Percentiles rank a stretch among this genome's conserved stretches.
These are phyloP conservation scores for Cichladusa arquata DNA, from an alignment of 2,113 vertebrate genomes.

Conservation along the genomic window DNA sequence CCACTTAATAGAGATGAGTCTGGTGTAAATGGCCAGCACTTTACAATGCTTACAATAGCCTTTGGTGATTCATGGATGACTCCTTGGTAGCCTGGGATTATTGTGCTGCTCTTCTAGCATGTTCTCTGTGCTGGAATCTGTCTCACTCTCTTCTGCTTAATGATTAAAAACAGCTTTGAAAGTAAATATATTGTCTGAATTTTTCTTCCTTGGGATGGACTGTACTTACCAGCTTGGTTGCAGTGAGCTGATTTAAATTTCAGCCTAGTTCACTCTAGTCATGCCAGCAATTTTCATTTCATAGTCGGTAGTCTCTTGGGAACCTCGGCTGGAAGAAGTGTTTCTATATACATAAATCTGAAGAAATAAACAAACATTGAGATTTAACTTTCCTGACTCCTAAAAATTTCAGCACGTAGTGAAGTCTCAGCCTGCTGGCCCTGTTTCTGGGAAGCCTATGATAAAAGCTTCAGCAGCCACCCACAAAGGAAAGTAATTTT, in stretches of 20 bases:
- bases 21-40: background rate
- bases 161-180: background rate
- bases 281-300: background rate
- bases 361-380: background rate
- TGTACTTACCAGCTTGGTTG: background rate
- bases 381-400: background rate
- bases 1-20: background rate
- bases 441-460: conserved; percentile 1
- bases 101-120: background rate
- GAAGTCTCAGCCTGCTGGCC: background rate
- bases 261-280: background rate
- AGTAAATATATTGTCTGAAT: background rate
- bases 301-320: background rate
- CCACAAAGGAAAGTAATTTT: background rate
- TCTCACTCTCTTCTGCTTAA: background rate
- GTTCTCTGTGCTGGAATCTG: background rate
- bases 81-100: background rate
- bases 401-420: background rate
- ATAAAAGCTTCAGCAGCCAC: background rate
- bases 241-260: background rate
- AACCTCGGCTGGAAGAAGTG: background rate
- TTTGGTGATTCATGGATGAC: background rate
- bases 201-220: background rate
- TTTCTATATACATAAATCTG: background rate
- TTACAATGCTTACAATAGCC: background rate